These are phyloP conservation scores for Gymnothorax reevesii DNA, from an alignment of 2,797 vertebrate genomes.

Conservation along the genomic window DNA sequence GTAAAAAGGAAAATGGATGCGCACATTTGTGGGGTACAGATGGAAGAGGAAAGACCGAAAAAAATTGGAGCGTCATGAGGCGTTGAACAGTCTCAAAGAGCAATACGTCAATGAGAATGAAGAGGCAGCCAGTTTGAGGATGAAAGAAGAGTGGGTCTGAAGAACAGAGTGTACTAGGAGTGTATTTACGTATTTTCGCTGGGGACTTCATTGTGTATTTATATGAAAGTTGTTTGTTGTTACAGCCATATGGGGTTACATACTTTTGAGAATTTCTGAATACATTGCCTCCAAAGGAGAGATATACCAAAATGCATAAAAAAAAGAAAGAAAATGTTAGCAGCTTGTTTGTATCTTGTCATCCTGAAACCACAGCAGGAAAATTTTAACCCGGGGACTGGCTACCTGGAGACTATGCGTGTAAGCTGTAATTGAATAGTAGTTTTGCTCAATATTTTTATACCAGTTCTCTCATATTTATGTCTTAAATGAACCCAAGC, in stretches of 20 bases:
- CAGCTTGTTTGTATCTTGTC: neutral
- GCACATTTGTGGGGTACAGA: neutral
- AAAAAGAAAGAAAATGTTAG: neutral
- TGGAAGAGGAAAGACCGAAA: neutral
- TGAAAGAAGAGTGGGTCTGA: neutral
- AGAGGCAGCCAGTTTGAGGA: neutral
- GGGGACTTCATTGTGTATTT: neutral
- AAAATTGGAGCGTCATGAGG: neutral
- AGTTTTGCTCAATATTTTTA: neutral
- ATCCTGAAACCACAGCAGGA: neutral
- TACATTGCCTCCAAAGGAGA: neutral
- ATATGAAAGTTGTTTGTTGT: neutral
- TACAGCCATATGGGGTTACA: neutral
- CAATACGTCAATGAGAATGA: neutral
- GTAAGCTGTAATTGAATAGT: neutral
- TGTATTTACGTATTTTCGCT: neutral
- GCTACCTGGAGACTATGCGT: neutral
- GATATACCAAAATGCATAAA: neutral
- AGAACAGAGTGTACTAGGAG: neutral
- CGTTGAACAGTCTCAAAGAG: neutral
- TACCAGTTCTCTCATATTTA: neutral
- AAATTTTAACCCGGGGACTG: neutral
- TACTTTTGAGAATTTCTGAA: neutral
- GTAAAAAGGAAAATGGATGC: neutral
- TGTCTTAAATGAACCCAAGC: neutral